Percentiles rank a stretch among this genome's conserved stretches.
These are phyloP conservation scores for Apodemus speciosus DNA, from an alignment of 2,113 vertebrate genomes.

Conservation along the genomic window DNA sequence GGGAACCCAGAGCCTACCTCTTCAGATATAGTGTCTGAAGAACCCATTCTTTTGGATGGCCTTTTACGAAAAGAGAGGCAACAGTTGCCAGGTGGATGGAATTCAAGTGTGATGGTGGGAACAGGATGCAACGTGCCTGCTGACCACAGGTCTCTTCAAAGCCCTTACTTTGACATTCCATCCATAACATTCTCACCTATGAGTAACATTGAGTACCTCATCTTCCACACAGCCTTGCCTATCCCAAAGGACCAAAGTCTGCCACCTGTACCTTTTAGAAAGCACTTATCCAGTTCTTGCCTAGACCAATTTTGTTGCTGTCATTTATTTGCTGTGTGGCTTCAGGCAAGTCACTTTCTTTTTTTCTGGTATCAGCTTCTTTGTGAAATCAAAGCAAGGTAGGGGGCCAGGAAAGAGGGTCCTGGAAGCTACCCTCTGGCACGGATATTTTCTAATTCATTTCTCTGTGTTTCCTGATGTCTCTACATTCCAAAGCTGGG, in stretches of 20 bases:
- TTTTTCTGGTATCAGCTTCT: neutral
- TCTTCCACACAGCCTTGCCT: neutral
- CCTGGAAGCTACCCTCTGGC: neutral
- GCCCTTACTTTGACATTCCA: neutral
- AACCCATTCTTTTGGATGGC: neutral
- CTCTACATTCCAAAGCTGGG: accelerated
- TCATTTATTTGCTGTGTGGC: neutral
- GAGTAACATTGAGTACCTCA: neutral
- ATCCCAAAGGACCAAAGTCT: neutral
- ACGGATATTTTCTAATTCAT: neutral
- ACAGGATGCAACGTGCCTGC: neutral
- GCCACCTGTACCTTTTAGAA: conserved; percentile 14
- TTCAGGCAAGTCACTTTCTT: neutral
- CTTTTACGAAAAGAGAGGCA: neutral
- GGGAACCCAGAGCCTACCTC: neutral
- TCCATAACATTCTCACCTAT: neutral
- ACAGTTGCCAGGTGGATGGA: neutral
- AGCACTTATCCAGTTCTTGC: conserved; percentile 8
- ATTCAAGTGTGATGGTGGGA: neutral
- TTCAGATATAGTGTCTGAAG: neutral
- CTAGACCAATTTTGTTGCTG: neutral
- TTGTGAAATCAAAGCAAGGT: neutral
- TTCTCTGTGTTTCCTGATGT: neutral
- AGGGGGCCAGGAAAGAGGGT: neutral
- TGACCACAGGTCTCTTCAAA: neutral